Evolutionary conservation across 2,113 vertebrate species (phyloP).

Genomic region (Cephalopholis sonnerati): DNA sequence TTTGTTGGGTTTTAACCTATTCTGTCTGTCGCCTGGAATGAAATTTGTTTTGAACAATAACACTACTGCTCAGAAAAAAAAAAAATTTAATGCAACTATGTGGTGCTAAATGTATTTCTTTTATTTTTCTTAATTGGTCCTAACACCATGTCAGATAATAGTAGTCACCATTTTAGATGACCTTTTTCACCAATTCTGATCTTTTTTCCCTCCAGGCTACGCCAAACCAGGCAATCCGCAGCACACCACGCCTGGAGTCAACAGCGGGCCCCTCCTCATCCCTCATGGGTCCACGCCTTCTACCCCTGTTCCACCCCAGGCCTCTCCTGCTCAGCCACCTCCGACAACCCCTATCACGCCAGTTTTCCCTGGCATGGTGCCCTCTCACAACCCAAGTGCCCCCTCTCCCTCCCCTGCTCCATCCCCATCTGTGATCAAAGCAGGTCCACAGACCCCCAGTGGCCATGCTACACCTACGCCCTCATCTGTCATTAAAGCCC

Average conservation of each 20-base stretch:
- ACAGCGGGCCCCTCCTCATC: constrained; percentile 85
- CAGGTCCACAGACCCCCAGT: constrained; percentile 78
- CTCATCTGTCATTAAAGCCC: constrained; percentile 85
- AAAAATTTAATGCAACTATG: neutral
- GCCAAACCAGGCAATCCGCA: constrained; percentile 90
- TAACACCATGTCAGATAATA: neutral
- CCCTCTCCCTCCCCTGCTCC: constrained; percentile 77
- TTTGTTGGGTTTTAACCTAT: constrained; percentile 24
- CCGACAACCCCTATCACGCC: constrained; percentile 88
- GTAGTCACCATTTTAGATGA: neutral
- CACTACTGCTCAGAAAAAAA: neutral
- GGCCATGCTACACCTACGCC: constrained; percentile 79
- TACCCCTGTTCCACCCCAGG: constrained; percentile 86
- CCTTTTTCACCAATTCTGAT: constrained; percentile 1
- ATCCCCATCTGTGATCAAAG: constrained; percentile 86
- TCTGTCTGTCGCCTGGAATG: constrained; percentile 21
- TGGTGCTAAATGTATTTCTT: neutral
- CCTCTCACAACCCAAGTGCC: constrained; percentile 80
- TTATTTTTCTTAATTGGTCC: neutral
- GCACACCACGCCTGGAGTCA: constrained; percentile 77
- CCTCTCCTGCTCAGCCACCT: constrained; percentile 87
- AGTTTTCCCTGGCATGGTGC: constrained; percentile 90
- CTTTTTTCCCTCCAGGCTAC: constrained; percentile 87
- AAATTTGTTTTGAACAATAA: constrained; percentile 24
- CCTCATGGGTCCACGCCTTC: constrained; percentile 90